Evolutionary conservation across 1,140 invertebrate genomes (phyloP).

Genomic region (Drosophila mauritiana): DNA sequence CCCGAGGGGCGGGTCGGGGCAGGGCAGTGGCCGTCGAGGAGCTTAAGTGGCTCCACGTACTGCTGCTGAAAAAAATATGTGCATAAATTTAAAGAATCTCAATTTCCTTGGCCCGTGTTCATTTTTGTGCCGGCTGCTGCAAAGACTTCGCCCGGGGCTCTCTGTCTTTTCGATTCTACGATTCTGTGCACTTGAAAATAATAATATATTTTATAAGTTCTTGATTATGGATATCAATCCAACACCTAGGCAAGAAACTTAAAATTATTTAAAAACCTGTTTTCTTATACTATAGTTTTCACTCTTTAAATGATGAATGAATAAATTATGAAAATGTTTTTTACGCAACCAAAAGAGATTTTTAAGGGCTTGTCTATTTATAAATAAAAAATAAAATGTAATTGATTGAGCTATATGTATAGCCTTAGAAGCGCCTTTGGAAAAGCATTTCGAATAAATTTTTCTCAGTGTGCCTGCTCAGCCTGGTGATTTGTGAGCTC

Average conservation of each 20-base stretch:
- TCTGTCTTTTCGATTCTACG: conserved; percentile 14
- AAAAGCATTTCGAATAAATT: background rate
- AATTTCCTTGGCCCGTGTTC: conserved; percentile 77
- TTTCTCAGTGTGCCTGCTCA: conserved; percentile 34
- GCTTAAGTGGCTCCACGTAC: conserved; percentile 78
- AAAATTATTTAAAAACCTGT: no score
- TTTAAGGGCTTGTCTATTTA: no score
- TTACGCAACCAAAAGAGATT: no score
- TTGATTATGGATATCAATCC: background rate
- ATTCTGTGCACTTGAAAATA: conserved; percentile 15
- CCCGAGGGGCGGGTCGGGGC: conserved; percentile 6
- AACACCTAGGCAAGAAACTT: no score
- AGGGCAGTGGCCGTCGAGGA: conserved; percentile 37
- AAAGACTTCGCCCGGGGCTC: conserved; percentile 18
- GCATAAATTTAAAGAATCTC: conserved; percentile 83
- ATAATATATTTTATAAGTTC: no score
- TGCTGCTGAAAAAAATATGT: conserved; percentile 73
- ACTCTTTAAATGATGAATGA: no score
- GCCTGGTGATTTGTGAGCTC: conserved; percentile 77
- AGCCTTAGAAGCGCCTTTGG: no score
- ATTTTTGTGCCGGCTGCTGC: conserved; percentile 60
- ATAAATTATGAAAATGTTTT: no score
- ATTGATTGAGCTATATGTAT: no score
- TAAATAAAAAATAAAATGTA: no score
- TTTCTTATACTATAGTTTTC: no score